Evolutionary conservation across 2,888 invertebrate genomes (phyloP), one percentile per base, ranked within the genome.

Genomic region (Blastobasis adustella): DNA sequence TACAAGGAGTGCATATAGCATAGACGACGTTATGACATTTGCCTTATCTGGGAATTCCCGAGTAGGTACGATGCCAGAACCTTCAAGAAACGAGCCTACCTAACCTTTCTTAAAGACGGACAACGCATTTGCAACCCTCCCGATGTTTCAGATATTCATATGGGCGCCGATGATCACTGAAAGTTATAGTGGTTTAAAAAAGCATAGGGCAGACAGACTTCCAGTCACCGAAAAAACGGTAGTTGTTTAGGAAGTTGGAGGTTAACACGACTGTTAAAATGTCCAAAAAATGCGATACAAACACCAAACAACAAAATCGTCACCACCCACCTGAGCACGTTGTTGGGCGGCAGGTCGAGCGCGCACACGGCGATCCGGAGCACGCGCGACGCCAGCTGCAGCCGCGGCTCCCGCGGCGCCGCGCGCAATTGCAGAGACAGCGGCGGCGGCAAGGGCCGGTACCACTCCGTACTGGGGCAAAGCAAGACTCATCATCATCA

Each of bases 331-430:
- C 80, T 69, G 41, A 76, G 46, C 4, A 65, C 56, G 5, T 72
- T 68, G 4, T 55, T 56, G 1, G n/a, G 40, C 0, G 78, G 77
- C 51, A 82, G 54, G 6, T 66, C 59, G 1, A 82, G 71, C 5
- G 76, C 82, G 55, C 78, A 78, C 2, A 75, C 50, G 1, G 49
- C 49, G 9, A 76, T 73, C 41, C 58, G 62, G 49, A 79, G 39
- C n/a, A 64, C 62, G 0, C 49, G 23, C 7, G 61, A 51, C 1
- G 72, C 68, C 6, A 63, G 53, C 41, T 58, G 60, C 44, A 79
- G 63, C 0, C 23, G 46, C 0, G 61, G 62, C 4, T 5, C 51
- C 9, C 73, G 68, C n/a, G 37, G 48, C 8, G 60, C 55, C 7
- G 55, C 57, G 4, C 63, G 68, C 40, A 82, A 53, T 0, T 47